Conservation (phyloP, 2,888 invertebrate species). For the Sminthurides aquaticus region DNA sequence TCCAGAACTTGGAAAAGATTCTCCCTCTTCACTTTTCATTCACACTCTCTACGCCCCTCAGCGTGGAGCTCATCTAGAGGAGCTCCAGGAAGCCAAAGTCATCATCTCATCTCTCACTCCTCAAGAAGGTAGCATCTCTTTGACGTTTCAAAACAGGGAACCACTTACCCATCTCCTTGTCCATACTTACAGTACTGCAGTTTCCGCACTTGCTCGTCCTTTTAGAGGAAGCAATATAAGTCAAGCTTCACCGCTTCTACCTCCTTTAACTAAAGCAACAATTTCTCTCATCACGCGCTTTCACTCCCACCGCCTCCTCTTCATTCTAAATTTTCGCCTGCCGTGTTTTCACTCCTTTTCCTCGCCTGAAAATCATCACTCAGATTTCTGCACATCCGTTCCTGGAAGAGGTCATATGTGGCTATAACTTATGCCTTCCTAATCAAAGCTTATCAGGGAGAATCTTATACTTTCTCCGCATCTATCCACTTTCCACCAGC, state of each 20-base stretch:
- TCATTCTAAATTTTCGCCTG: not conserved
- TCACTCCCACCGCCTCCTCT: not conserved
- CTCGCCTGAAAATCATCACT: no score
- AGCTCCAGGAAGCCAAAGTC: not conserved
- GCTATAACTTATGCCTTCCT: no score
- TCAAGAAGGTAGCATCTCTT: not conserved
- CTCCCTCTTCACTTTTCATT: not conserved
- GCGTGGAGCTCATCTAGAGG: no score
- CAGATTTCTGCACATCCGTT: no score
- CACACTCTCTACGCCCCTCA: not conserved
- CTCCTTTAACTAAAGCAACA: not conserved
- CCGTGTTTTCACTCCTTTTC: not conserved
- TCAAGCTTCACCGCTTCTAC: no score
- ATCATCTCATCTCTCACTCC: not conserved
- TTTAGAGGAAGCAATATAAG: no score
- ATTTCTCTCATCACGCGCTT: not conserved
- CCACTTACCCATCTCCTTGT: not conserved
- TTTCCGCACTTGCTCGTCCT: no score
- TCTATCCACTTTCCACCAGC: no score
- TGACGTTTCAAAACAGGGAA: not conserved
- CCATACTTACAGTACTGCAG: no score
- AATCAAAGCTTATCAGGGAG: no score
- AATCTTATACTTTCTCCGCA: no score
- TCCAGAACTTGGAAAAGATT: not conserved
- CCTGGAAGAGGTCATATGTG: no score